Evolutionary conservation across 1,140 invertebrate genomes (phyloP).

Genomic region (Diploscapter pachys): DNA sequence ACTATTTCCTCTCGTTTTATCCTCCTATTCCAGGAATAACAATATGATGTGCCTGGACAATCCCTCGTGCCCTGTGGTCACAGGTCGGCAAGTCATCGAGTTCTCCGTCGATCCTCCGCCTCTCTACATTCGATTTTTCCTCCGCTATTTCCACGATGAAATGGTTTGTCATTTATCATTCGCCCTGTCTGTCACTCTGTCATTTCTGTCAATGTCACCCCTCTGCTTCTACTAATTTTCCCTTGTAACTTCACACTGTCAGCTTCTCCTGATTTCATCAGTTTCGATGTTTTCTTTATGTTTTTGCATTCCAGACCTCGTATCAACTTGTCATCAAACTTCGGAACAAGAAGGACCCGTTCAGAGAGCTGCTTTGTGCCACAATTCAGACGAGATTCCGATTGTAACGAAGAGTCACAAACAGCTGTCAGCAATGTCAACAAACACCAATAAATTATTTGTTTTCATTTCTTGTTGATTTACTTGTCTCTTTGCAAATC

Average conservation of each 20-base stretch:
- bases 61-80: conserved; percentile 25
- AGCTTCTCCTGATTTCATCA: too few species aligned
- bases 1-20: too few species aligned
- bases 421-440: too few species aligned
- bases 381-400: conserved; percentile 31
- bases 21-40: too few species aligned
- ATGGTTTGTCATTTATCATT: conserved; percentile 16
- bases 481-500: too few species aligned
- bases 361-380: conserved; percentile 30
- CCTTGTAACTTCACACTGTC: too few species aligned
- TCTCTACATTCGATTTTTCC: conserved; percentile 13
- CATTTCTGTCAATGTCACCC: too few species aligned
- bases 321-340: conserved; percentile 29
- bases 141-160: conserved; percentile 28
- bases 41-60: conserved; percentile 36
- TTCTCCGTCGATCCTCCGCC: conserved; percentile 22
- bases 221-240: too few species aligned
- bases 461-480: too few species aligned
- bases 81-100: conserved; percentile 3
- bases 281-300: not conserved
- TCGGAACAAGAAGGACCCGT: conserved; percentile 18
- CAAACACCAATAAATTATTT: too few species aligned
- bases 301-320: conserved; percentile 24
- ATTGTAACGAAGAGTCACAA: not conserved
- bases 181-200: too few species aligned